Conservation (phyloP, 2,888 invertebrate genomes). For the Agonopterix arenella region DNA sequence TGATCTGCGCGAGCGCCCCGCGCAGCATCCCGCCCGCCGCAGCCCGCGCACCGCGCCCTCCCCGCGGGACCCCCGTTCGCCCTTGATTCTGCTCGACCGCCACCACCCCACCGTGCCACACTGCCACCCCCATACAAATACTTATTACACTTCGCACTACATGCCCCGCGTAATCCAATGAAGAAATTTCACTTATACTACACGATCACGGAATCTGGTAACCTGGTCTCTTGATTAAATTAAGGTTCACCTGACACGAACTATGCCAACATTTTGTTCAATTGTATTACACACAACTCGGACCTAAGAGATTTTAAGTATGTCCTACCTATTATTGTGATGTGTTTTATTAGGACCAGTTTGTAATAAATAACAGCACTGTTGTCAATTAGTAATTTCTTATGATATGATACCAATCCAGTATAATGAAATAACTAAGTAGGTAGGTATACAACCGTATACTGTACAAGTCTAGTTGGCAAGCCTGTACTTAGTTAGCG, state of each 20-base stretch:
- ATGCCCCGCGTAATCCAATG: conserved; percentile 67
- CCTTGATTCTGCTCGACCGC: conserved; percentile 57
- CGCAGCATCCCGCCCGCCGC: conserved; percentile 71
- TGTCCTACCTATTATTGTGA: too few relatives aligned
- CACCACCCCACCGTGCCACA: conserved; percentile 34
- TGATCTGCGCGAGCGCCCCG: conserved; percentile 62
- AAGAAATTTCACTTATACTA: conserved; percentile 60
- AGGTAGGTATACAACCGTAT: too few relatives aligned
- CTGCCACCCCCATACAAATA: conserved; percentile 53
- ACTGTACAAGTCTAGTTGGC: too few relatives aligned
- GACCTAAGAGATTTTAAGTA: too few relatives aligned
- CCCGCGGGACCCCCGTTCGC: conserved; percentile 20
- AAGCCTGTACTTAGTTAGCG: too few relatives aligned
- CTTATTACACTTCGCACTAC: conserved; percentile 73
- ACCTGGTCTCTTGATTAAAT: conserved; percentile 4
- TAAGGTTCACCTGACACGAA: conserved; percentile 5
- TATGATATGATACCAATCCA: too few relatives aligned
- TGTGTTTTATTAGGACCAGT: too few relatives aligned
- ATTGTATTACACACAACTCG: too few relatives aligned
- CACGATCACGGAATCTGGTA: conserved; percentile 24
- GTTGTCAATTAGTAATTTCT: too few relatives aligned
- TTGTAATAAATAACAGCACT: too few relatives aligned
- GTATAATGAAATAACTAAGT: too few relatives aligned
- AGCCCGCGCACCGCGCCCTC: conserved; percentile 18
- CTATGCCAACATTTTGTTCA: not conserved